Percentiles rank a stretch among this genome's conserved stretches.
Conservation (phyloP, 2,888 invertebrate species). For the Aromia moschata region DNA sequence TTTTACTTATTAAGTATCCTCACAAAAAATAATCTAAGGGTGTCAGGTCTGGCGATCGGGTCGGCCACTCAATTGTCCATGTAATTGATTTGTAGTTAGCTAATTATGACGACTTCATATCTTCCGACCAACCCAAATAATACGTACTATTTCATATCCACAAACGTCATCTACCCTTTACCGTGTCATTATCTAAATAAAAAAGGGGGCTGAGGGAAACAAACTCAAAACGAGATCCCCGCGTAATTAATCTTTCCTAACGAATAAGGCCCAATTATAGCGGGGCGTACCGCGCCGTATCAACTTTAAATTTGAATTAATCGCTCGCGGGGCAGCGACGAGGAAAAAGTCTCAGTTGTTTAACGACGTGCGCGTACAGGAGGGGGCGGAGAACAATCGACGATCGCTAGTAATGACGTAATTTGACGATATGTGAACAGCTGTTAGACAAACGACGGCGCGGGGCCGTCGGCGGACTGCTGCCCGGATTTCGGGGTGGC, state of each 20-base stretch:
- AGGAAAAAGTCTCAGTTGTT: slow-evolving; percentile 29
- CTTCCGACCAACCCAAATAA: no score
- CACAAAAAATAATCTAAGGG: no score
- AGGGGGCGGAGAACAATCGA: slow-evolving; percentile 49
- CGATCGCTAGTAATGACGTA: slow-evolving; percentile 62
- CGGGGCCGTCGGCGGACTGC: slow-evolving; percentile 60
- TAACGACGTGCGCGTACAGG: no score
- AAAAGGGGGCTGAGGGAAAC: background rate
- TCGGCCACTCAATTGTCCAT: no score
- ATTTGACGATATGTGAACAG: slow-evolving; percentile 65
- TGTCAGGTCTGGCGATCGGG: no score
- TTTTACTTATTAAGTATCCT: no score
- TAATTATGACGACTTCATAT: no score
- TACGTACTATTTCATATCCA: no score
- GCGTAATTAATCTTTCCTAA: background rate
- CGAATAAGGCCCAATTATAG: slow-evolving; percentile 36
- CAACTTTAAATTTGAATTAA: slow-evolving; percentile 65
- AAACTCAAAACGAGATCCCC: background rate
- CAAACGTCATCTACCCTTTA: no score
- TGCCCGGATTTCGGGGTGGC: slow-evolving; percentile 56
- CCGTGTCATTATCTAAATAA: no score
- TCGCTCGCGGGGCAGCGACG: slow-evolving; percentile 56
- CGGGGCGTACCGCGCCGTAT: slow-evolving; percentile 61
- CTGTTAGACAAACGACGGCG: slow-evolving; percentile 63
- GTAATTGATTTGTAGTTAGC: no score